phyloP scores from a whole-genome alignment of 2,888 invertebrate species.

The Tortricodes alternella region DNA sequence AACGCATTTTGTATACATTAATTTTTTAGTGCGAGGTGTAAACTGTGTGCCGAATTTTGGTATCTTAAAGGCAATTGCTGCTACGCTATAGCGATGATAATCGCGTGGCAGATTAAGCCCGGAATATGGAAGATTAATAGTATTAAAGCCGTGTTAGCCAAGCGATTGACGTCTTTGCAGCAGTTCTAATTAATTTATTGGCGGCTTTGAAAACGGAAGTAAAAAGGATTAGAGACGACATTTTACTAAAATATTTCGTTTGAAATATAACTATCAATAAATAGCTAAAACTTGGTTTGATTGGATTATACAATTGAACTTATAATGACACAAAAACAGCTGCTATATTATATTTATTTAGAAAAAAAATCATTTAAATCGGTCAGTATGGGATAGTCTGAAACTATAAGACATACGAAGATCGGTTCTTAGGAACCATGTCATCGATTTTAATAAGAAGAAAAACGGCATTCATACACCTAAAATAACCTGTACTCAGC shows the following conservation, averaged over 20 bases:
- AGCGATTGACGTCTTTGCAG: slow-evolving; percentile 78
- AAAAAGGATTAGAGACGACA: slow-evolving; percentile 51
- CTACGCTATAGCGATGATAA: slow-evolving; percentile 52
- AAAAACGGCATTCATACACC: too few species aligned
- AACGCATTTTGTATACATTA: slow-evolving; percentile 72
- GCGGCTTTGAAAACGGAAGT: slow-evolving; percentile 72
- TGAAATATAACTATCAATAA: not conserved
- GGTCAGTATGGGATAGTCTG: too few species aligned
- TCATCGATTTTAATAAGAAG: too few species aligned
- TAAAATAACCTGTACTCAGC: too few species aligned
- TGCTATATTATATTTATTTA: too few species aligned
- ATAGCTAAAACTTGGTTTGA: not conserved
- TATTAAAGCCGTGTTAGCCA: slow-evolving; percentile 49
- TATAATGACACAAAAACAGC: too few species aligned
- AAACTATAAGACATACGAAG: too few species aligned
- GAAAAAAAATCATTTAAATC: too few species aligned
- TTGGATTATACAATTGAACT: not conserved
- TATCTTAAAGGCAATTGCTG: slow-evolving; percentile 55
- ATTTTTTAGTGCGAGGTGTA: slow-evolving; percentile 66
- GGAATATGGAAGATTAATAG: slow-evolving; percentile 53
- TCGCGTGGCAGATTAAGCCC: slow-evolving; percentile 45
- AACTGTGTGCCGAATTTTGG: slow-evolving; percentile 75
- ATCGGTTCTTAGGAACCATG: too few species aligned
- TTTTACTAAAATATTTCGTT: not conserved
- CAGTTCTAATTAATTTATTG: slow-evolving; percentile 76